These are phyloP conservation scores for Girardia tigrina DNA, from an alignment of 2,888 invertebrate genomes.

Conservation along the genomic window DNA sequence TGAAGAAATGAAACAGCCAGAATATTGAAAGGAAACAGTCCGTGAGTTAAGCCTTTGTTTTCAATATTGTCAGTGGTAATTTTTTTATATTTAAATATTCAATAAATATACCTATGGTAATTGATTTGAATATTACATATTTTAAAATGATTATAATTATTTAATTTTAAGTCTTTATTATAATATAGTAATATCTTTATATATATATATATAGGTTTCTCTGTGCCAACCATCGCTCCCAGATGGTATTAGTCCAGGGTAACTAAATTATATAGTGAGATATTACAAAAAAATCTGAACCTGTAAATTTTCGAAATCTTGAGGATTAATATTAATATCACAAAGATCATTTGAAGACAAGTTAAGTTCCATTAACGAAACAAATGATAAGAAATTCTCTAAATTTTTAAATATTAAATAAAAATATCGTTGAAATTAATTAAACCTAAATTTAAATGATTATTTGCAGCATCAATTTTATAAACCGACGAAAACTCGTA, in stretches of 20 bases:
- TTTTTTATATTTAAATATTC: too few species aligned
- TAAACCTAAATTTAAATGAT: neutral
- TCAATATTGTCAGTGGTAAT: too few species aligned
- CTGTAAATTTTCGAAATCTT: slow-evolving; percentile 7
- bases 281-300: neutral
- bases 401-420: neutral
- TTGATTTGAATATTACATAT: too few species aligned
- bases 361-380: neutral
- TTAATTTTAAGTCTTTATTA: too few species aligned
- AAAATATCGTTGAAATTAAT: neutral
- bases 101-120: too few species aligned
- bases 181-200: too few species aligned
- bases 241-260: neutral
- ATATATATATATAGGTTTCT: too few species aligned
- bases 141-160: too few species aligned
- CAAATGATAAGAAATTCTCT: neutral
- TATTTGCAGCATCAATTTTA: neutral
- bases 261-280: neutral
- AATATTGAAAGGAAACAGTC: too few species aligned
- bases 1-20: too few species aligned
- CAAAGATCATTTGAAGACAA: neutral
- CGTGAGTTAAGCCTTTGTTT: too few species aligned
- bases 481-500: neutral
- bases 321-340: slow-evolving; percentile 17
- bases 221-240: too few species aligned